These are phyloP conservation scores for Chymomyza fuscimana DNA, from an alignment of 2,888 invertebrate species.

Conservation along the genomic window DNA sequence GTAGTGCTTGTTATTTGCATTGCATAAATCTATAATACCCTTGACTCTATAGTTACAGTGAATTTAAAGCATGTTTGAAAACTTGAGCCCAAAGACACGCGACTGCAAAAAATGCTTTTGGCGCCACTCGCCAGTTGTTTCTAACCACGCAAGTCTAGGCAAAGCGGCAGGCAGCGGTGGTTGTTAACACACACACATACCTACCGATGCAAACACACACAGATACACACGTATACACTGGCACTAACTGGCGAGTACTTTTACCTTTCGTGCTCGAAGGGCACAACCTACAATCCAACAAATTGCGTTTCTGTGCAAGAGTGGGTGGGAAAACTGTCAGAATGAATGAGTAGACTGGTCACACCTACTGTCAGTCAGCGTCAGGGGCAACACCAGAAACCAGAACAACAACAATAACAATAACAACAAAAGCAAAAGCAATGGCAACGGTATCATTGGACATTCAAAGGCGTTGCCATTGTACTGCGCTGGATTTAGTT, in stretches of 20 bases:
- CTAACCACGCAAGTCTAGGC: slow-evolving; percentile 27
- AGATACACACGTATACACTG: slow-evolving; percentile 13
- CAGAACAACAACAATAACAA: slow-evolving; percentile 30
- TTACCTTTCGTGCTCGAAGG: slow-evolving; percentile 73
- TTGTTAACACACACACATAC: slow-evolving; percentile 48
- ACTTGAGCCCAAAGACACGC: slow-evolving; percentile 58
- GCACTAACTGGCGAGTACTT: slow-evolving; percentile 44
- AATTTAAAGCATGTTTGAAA: slow-evolving; percentile 34
- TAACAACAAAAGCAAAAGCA: slow-evolving; percentile 20
- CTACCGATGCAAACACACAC: slow-evolving; percentile 20
- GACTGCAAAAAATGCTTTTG: slow-evolving; percentile 64
- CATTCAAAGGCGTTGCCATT: slow-evolving; percentile 64
- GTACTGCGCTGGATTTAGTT: slow-evolving; percentile 29
- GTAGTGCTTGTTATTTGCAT: no score
- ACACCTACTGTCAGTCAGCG: slow-evolving; percentile 78
- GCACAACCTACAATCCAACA: slow-evolving; percentile 76
- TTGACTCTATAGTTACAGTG: no score
- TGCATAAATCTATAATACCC: no score
- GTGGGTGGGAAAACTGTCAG: slow-evolving; percentile 78
- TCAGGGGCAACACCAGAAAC: slow-evolving; percentile 36
- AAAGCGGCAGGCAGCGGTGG: slow-evolving; percentile 28
- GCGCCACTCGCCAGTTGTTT: slow-evolving; percentile 56
- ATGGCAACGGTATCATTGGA: slow-evolving; percentile 45
- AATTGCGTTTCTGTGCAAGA: slow-evolving; percentile 74
- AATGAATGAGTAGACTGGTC: slow-evolving; percentile 78